A percentile compares a stretch with the other conserved stretches of the same genome.
Conservation (phyloP, 2,888 invertebrate species). For the Hyles lineata region DNA sequence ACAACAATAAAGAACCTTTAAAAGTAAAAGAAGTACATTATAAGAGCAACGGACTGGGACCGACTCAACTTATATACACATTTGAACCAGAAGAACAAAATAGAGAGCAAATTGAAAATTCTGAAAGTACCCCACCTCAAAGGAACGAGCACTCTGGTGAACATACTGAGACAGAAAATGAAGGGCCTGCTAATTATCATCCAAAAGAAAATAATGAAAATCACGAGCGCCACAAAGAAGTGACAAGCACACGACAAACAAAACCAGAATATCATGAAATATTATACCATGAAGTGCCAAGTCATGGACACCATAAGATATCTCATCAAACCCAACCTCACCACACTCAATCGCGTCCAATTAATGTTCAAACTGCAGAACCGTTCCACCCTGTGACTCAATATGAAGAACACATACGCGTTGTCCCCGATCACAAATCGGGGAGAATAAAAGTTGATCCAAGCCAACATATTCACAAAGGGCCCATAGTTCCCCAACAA, state of each 20-base stretch:
- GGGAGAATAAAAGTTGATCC: constrained; percentile 65
- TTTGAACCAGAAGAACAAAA: constrained; percentile 56
- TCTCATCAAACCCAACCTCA: constrained; percentile 33
- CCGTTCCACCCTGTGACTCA: constrained; percentile 58
- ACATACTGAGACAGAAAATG: constrained; percentile 42
- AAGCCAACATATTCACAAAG: constrained; percentile 57
- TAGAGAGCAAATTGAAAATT: constrained; percentile 41
- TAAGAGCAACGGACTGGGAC: constrained; percentile 55
- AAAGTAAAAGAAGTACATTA: constrained; percentile 59
- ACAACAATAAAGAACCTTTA: constrained; percentile 59
- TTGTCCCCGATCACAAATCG: constrained; percentile 53
- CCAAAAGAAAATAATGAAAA: constrained; percentile 33
- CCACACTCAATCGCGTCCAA: constrained; percentile 45
- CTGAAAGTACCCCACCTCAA: constrained; percentile 37
- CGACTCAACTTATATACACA: constrained; percentile 63
- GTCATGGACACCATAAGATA: constrained; percentile 33
- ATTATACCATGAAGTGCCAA: constrained; percentile 28
- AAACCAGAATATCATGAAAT: constrained; percentile 29
- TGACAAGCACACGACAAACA: constrained; percentile 26
- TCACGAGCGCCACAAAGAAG: constrained; percentile 26
- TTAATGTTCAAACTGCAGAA: constrained; percentile 44
- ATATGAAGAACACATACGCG: constrained; percentile 66
- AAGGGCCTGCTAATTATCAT: constrained; percentile 36
- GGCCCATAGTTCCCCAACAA: constrained; percentile 40
- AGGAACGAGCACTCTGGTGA: constrained; percentile 44